phyloP scores from a whole-genome alignment of 2,888 invertebrate genomes.

The Criorhina ranunculi region DNA sequence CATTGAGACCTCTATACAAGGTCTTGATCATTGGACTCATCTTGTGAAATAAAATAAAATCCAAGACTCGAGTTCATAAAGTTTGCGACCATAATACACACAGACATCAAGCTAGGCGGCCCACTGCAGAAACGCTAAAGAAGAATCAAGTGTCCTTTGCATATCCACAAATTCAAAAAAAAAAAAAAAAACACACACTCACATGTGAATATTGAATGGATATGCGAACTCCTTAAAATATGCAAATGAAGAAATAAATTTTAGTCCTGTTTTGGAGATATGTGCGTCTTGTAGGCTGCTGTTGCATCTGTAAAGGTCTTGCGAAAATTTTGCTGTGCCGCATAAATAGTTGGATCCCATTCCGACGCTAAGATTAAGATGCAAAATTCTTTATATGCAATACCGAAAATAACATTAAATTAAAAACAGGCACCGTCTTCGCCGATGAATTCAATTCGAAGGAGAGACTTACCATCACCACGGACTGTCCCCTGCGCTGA shows the following conservation, averaged over 20 bases:
- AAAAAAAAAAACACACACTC: not conserved
- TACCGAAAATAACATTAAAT: conserved; percentile 85
- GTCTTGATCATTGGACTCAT: conserved; percentile 66
- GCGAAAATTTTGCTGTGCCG: conserved; percentile 57
- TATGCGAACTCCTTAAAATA: conserved; percentile 84
- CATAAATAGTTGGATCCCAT: conserved; percentile 72
- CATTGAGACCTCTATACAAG: conserved; percentile 56
- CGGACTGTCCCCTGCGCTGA: conserved; percentile 37
- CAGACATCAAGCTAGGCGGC: conserved; percentile 39
- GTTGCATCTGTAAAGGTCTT: conserved; percentile 55
- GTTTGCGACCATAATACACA: conserved; percentile 50
- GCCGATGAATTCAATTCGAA: conserved; percentile 36
- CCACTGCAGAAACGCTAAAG: conserved; percentile 71
- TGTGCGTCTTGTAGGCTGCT: conserved; percentile 14
- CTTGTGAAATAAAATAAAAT: conserved; percentile 62
- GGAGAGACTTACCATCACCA: conserved; percentile 28
- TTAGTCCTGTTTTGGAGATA: conserved; percentile 80
- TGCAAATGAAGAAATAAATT: conserved; percentile 85
- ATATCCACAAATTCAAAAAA: conserved; percentile 80
- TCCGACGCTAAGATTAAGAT: conserved; percentile 82
- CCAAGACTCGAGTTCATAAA: conserved; percentile 67
- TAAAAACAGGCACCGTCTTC: conserved; percentile 81
- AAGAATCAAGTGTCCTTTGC: conserved; percentile 79
- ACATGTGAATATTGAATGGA: conserved; percentile 79
- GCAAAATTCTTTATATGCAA: conserved; percentile 84